phyloP scores from a whole-genome alignment of 2,888 invertebrate species.

The Pyrrhosoma nymphula region DNA sequence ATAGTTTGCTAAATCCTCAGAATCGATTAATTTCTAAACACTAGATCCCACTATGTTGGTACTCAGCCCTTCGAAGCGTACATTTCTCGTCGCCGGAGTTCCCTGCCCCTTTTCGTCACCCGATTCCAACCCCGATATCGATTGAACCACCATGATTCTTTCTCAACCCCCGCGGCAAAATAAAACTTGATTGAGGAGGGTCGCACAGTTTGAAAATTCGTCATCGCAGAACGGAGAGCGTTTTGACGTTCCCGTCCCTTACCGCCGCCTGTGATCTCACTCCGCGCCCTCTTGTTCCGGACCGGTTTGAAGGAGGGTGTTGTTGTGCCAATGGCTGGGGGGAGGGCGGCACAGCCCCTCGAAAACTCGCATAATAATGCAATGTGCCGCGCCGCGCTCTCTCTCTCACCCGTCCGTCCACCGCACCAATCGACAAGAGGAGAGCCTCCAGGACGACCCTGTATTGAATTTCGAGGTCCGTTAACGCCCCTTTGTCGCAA shows the following conservation, averaged over 20 bases:
- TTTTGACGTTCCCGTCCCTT: background rate
- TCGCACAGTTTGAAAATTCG: background rate
- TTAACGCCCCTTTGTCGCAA: background rate
- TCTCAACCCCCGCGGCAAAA: background rate
- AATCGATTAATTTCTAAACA: too few species aligned
- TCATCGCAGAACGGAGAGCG: background rate
- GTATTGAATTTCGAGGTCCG: background rate
- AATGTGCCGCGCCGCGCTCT: background rate
- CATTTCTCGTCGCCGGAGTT: too few species aligned
- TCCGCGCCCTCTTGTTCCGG: background rate
- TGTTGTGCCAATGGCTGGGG: too few species aligned
- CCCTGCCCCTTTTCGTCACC: background rate
- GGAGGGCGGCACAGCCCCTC: background rate
- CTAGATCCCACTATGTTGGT: too few species aligned
- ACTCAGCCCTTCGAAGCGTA: too few species aligned
- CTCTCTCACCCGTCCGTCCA: background rate
- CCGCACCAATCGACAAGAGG: background rate
- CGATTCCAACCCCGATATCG: background rate
- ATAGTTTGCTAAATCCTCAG: too few species aligned
- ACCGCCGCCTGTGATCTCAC: background rate
- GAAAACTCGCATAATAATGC: conserved; percentile 13
- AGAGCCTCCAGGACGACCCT: background rate
- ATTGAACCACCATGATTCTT: background rate
- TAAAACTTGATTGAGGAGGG: background rate
- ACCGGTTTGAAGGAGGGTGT: background rate